phyloP scores from a whole-genome alignment of 2,113 vertebrate species.

The Eulemur rufifrons region DNA sequence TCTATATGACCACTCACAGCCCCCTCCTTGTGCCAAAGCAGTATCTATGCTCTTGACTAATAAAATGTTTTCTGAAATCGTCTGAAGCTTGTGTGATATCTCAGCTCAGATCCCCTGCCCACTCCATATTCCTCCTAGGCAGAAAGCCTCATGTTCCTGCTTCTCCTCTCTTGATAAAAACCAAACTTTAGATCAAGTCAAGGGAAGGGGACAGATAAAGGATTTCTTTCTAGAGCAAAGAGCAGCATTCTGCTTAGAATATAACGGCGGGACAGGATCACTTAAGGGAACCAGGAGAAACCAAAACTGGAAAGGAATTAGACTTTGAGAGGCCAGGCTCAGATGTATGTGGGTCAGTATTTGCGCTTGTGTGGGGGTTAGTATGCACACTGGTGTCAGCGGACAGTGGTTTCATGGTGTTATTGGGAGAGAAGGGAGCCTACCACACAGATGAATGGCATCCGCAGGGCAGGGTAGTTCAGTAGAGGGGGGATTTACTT shows the following conservation, averaged over 20 bases:
- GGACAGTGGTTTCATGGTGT: too few relatives aligned
- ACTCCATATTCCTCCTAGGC: background rate
- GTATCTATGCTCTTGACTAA: slow-evolving; percentile 83
- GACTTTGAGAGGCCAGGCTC: background rate
- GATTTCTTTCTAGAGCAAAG: background rate
- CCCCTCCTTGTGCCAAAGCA: slow-evolving; percentile 74
- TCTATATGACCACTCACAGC: slow-evolving; percentile 83
- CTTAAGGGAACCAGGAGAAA: background rate
- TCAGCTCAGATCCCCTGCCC: background rate
- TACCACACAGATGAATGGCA: background rate
- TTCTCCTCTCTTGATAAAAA: background rate
- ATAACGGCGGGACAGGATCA: background rate
- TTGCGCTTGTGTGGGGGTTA: too few relatives aligned
- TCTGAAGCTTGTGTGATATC: background rate
- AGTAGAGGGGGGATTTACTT: background rate
- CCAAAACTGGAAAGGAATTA: background rate
- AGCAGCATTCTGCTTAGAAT: background rate
- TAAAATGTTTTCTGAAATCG: slow-evolving; percentile 78
- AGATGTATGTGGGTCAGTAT: background rate
- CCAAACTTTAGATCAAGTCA: background rate
- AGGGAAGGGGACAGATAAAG: background rate
- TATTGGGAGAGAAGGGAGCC: background rate
- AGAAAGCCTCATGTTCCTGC: background rate
- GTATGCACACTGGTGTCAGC: background rate
- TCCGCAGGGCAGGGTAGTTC: background rate